Conservation (phyloP, 2,797 vertebrate species). For the Pseudocheirus occidentalis region DNA sequence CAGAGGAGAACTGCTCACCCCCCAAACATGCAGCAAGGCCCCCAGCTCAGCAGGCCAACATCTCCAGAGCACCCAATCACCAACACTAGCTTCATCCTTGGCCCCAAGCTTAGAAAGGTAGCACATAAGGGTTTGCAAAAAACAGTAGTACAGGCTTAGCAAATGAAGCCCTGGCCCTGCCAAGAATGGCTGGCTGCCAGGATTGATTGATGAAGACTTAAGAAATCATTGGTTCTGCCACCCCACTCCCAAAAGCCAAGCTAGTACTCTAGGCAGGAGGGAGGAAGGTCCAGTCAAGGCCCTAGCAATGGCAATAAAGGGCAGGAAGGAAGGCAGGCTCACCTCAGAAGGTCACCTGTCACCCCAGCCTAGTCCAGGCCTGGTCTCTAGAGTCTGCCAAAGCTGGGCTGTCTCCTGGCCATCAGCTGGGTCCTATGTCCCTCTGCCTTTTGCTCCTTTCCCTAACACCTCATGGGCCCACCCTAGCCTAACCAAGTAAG, state of each 20-base stretch:
- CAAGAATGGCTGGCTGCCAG: background rate
- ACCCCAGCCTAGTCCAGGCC: background rate
- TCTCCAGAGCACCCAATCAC: background rate
- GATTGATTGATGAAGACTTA: background rate
- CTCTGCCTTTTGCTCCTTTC: background rate
- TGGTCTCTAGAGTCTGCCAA: background rate
- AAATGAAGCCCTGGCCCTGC: background rate
- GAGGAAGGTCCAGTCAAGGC: background rate
- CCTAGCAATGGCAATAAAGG: background rate
- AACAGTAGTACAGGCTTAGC: background rate
- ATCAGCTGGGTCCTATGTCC: background rate
- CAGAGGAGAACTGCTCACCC: background rate
- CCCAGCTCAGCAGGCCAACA: constrained; percentile 4
- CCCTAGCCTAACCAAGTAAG: background rate
- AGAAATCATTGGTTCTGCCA: background rate
- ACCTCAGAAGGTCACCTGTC: background rate
- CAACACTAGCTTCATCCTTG: background rate
- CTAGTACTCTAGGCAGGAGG: background rate
- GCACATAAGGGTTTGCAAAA: background rate
- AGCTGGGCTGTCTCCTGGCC: background rate
- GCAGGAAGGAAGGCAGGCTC: background rate
- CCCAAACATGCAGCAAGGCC: background rate
- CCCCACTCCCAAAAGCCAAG: background rate
- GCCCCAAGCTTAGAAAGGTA: background rate
- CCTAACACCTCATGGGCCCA: background rate